Percentiles rank a stretch among this genome's conserved stretches.
Evolutionary conservation across 2,113 vertebrate species (phyloP).

Genomic region (Benitochromis conjunctus): DNA sequence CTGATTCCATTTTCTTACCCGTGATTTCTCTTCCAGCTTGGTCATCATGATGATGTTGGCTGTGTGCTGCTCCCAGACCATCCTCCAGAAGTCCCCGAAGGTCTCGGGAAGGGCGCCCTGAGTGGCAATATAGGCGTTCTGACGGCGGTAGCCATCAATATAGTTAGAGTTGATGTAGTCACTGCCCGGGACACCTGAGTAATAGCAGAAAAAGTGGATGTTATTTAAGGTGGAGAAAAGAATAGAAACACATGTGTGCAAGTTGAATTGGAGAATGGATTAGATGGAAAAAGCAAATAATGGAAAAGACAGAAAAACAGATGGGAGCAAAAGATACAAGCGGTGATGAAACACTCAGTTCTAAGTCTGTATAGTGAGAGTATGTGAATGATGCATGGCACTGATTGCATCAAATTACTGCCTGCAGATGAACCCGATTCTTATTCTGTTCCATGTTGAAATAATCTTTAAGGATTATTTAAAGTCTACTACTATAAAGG

Average conservation of each 20-base stretch:
- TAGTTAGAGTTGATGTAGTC: constrained; percentile 99
- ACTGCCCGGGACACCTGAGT: constrained; percentile 89
- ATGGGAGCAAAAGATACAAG: neutral
- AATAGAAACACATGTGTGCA: neutral
- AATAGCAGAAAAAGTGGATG: neutral
- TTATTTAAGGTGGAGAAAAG: neutral
- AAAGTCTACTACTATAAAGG: constrained; percentile 17
- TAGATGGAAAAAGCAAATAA: neutral
- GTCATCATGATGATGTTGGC: constrained; percentile 99
- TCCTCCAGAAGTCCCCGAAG: constrained; percentile 98
- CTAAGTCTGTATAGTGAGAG: neutral
- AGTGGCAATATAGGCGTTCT: constrained; percentile 97
- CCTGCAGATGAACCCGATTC: constrained; percentile 20
- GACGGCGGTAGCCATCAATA: constrained; percentile 94
- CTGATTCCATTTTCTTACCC: constrained; percentile 77
- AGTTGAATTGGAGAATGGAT: neutral
- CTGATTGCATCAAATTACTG: neutral
- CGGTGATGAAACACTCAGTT: neutral
- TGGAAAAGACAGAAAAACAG: neutral
- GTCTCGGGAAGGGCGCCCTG: constrained; percentile 97
- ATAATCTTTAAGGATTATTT: constrained; percentile 43
- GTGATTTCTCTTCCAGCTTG: constrained; percentile 93
- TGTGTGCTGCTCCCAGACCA: constrained; percentile 97
- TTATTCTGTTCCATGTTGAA: constrained; percentile 1
- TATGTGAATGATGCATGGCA: neutral